phyloP scores from a whole-genome alignment of 2,113 vertebrate genomes.

The Labeo rohita region DNA sequence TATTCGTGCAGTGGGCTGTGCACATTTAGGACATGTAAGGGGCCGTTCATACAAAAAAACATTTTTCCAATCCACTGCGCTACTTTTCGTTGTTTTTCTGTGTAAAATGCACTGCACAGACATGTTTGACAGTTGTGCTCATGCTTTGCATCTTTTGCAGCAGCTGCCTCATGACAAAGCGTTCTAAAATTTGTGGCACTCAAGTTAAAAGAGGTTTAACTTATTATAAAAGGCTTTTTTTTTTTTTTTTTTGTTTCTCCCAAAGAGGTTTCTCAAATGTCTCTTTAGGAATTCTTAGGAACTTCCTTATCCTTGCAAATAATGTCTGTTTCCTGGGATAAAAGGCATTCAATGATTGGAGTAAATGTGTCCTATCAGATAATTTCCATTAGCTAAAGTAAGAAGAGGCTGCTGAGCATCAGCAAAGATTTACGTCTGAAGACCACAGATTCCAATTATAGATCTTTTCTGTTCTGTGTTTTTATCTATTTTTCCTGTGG shows the following conservation, averaged over 20 bases:
- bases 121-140: too few relatives aligned
- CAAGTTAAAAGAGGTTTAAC: too few relatives aligned
- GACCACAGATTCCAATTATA: slow-evolving; percentile 84
- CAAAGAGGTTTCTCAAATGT: neutral
- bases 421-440: slow-evolving; percentile 73
- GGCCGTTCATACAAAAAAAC: neutral
- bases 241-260: too few relatives aligned
- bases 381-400: slow-evolving; percentile 64
- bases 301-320: neutral
- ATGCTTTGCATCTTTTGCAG: too few relatives aligned
- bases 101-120: neutral
- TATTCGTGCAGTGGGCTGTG: neutral
- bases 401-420: slow-evolving; percentile 62
- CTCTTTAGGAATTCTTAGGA: neutral
- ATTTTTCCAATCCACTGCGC: neutral
- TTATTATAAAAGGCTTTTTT: too few relatives aligned
- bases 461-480: slow-evolving; percentile 79
- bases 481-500: slow-evolving; percentile 72
- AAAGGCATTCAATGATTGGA: slow-evolving; percentile 29
- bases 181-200: too few relatives aligned
- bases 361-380: slow-evolving; percentile 62
- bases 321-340: slow-evolving; percentile 51
- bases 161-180: too few relatives aligned
- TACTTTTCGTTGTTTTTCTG: too few relatives aligned
- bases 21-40: neutral